Conservation (phyloP, 2,797 vertebrate species). For the Buceros bicornis region DNA sequence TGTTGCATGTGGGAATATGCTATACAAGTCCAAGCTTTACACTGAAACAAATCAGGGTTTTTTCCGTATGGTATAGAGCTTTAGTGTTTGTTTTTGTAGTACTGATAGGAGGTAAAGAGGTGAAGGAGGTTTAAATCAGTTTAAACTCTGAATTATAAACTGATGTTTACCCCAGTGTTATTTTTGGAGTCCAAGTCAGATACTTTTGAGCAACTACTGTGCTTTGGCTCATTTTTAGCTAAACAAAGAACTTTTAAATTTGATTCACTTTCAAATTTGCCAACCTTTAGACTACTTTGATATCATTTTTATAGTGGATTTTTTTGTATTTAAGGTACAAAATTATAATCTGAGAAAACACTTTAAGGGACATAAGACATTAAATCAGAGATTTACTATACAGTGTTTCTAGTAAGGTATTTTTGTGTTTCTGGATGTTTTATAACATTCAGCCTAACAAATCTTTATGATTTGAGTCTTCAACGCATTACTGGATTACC, state of each 20-base stretch:
- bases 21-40: neutral
- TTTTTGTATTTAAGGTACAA: neutral
- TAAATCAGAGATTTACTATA: neutral
- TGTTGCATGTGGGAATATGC: neutral
- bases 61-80: neutral
- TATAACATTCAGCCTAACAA: neutral
- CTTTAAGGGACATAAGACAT: neutral
- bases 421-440: neutral
- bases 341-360: neutral
- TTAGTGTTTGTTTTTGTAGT: neutral
- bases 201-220: neutral
- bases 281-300: neutral
- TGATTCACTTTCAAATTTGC: neutral
- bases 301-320: neutral
- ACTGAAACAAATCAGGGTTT: neutral
- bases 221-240: neutral
- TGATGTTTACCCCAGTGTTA: neutral
- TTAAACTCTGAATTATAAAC: neutral
- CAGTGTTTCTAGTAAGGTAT: neutral
- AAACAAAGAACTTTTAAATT: neutral
- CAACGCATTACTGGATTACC: neutral
- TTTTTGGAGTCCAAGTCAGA: neutral
- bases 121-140: neutral
- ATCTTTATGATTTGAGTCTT: neutral
- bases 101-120: neutral